Conservation (phyloP, 2,888 invertebrate species). For the Azorinus chamasolen region DNA sequence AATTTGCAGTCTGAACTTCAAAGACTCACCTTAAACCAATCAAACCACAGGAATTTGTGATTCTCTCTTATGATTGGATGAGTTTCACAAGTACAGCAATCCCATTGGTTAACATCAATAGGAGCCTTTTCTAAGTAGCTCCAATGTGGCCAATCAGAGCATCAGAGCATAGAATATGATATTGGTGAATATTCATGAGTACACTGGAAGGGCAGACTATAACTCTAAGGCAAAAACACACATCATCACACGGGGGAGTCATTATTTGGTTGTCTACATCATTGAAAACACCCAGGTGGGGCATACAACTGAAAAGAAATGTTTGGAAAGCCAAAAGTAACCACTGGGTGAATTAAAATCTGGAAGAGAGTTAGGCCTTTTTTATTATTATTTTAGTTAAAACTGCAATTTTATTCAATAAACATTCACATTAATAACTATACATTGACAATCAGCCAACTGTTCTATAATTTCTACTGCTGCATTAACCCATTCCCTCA, state of each 20-base stretch:
- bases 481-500: too few relatives aligned
- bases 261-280: conserved; percentile 46
- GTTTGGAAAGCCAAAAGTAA: conserved; percentile 2
- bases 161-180: conserved; percentile 17
- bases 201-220: conserved; percentile 24
- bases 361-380: too few relatives aligned
- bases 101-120: conserved; percentile 47
- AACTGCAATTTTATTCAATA: too few relatives aligned
- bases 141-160: conserved; percentile 18
- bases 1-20: conserved; percentile 65
- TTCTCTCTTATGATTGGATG: conserved; percentile 55
- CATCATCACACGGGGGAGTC: conserved; percentile 41
- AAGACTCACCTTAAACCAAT: conserved; percentile 57
- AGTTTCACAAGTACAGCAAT: conserved; percentile 33
- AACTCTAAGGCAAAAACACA: conserved; percentile 53
- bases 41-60: conserved; percentile 40
- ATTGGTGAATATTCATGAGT: conserved; percentile 36
- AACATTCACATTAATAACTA: too few relatives aligned
- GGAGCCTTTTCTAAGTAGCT: conserved; percentile 48
- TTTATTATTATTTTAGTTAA: too few relatives aligned
- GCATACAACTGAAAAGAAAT: conserved; percentile 63
- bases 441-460: too few relatives aligned
- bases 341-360: background rate
- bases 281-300: conserved; percentile 60
- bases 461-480: too few relatives aligned